These are phyloP conservation scores for Eptesicus fuscus DNA, from an alignment of 2,113 vertebrate genomes.

Conservation along the genomic window DNA sequence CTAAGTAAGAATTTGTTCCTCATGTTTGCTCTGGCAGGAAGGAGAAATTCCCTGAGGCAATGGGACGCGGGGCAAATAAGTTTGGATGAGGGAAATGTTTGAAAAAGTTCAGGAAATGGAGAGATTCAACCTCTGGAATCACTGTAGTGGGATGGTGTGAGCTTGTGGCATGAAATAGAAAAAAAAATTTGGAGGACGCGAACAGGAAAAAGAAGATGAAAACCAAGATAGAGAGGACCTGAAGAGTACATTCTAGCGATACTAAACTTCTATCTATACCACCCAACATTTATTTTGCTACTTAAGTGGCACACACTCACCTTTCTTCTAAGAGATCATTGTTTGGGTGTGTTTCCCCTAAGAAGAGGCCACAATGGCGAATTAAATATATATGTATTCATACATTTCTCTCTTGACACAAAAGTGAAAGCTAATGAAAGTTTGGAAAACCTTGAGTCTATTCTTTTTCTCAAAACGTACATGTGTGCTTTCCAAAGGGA, in stretches of 20 bases:
- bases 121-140: neutral
- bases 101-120: slow-evolving; percentile 13
- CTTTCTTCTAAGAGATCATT: neutral
- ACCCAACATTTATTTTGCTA: neutral
- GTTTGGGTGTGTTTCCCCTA: neutral
- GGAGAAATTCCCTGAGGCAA: neutral
- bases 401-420: neutral
- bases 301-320: neutral
- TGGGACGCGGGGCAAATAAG: neutral
- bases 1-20: neutral
- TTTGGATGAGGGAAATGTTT: neutral
- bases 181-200: neutral
- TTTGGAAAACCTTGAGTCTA: neutral
- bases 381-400: neutral
- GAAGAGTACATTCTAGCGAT: neutral
- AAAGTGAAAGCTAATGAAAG: neutral
- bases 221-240: neutral
- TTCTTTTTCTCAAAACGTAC: neutral
- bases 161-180: rapidly evolving
- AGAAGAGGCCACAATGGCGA: neutral
- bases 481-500: neutral
- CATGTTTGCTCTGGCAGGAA: slow-evolving; percentile 12
- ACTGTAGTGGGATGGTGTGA: too few species aligned
- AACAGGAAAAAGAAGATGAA: neutral
- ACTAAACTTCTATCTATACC: neutral